phyloP scores from a whole-genome alignment of 2,113 vertebrate genomes.

The Sylvilagus bachmani region DNA sequence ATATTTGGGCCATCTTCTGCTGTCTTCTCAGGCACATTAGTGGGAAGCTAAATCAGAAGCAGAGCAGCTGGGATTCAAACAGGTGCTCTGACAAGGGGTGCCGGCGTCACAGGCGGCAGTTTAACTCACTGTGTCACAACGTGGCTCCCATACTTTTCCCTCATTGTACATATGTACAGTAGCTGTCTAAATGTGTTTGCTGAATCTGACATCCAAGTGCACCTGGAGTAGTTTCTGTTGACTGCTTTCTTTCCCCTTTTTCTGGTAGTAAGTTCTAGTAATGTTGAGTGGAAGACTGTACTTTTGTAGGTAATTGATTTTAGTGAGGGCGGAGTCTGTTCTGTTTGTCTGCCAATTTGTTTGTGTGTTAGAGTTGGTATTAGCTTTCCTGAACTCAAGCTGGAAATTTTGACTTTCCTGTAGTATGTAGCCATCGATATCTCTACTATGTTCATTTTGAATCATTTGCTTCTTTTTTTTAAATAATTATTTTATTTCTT shows the following conservation, averaged over 20 bases:
- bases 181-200: neutral
- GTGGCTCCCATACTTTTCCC: too few species aligned
- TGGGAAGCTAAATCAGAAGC: too few species aligned
- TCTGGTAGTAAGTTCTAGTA: neutral
- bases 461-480: neutral
- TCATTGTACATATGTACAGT: neutral
- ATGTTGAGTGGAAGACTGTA: neutral
- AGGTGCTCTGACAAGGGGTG: too few species aligned
- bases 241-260: neutral
- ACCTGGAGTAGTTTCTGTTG: neutral
- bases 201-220: neutral
- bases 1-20: too few species aligned
- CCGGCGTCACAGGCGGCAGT: too few species aligned
- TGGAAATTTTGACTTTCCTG: neutral
- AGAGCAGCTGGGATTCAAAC: too few species aligned
- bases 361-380: neutral
- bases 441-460: neutral
- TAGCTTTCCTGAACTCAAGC: neutral
- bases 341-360: neutral
- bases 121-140: too few species aligned
- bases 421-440: rapidly evolving
- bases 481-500: too few species aligned
- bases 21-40: too few species aligned
- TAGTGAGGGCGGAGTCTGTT: neutral
- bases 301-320: neutral